Conservation (phyloP, 2,888 invertebrate genomes). For the Isotomurus palustris region DNA sequence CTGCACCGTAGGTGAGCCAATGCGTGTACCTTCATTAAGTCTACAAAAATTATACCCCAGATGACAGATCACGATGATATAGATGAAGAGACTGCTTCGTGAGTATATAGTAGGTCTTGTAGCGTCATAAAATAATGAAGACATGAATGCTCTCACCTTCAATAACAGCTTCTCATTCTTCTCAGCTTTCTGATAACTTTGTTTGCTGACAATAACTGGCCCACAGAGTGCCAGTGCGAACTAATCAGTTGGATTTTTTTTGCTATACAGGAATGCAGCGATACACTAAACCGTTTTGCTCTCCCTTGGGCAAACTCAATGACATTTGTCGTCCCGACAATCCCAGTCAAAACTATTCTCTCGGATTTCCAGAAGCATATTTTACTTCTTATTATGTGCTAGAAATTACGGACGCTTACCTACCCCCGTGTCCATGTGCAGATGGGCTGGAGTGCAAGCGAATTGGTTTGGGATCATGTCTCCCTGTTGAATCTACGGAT, state of each 20-base stretch:
- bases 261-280: constrained; percentile 32
- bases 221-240: neutral
- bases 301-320: constrained; percentile 18
- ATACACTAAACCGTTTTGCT: constrained; percentile 26
- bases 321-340: constrained; percentile 31
- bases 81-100: no score
- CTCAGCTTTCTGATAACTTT: neutral
- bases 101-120: no score
- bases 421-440: constrained; percentile 29
- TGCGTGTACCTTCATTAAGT: no score
- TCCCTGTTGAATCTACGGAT: no score
- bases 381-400: no score
- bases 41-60: no score
- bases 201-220: neutral
- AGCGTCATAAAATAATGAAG: no score
- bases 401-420: constrained; percentile 22
- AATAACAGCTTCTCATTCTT: neutral
- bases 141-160: neutral
- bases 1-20: constrained; percentile 32
- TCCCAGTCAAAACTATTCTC: constrained; percentile 23
- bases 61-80: no score
- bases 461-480: no score
- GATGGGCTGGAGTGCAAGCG: neutral
- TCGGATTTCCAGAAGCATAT: constrained; percentile 33
- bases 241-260: neutral